Conservation (phyloP, 2,113 vertebrate species). For the Bubalus kerabau region DNA sequence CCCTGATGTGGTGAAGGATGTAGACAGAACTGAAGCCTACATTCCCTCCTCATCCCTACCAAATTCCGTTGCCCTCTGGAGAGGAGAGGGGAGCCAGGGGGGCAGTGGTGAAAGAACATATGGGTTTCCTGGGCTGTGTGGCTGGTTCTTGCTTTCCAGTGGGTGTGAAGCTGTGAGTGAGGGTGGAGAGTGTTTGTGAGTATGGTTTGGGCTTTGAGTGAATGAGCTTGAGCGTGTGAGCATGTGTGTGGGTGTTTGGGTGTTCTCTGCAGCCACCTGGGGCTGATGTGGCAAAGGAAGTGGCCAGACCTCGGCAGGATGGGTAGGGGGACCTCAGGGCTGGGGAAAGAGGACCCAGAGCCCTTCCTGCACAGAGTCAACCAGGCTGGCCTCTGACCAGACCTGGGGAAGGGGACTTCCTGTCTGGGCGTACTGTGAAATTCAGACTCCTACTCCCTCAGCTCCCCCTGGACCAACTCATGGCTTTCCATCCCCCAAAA, state of each 20-base stretch:
- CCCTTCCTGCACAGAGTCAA: not conserved
- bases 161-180: not conserved
- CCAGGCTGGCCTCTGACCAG: not conserved
- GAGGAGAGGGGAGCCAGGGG: rapidly evolving
- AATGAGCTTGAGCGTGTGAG: not conserved
- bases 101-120: not conserved
- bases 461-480: not conserved
- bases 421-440: not conserved
- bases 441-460: not conserved
- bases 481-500: not conserved
- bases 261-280: not conserved
- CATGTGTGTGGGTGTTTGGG: not conserved
- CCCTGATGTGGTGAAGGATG: not conserved
- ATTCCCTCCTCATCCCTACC: not conserved
- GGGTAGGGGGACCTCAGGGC: not conserved
- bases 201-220: not conserved
- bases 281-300: slow-evolving; percentile 6
- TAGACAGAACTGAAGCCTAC: not conserved
- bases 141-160: not conserved
- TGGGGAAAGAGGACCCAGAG: not conserved
- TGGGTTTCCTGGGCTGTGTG: not conserved
- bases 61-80: not conserved
- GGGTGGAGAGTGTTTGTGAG: not conserved
- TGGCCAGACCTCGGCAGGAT: not conserved
- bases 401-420: not conserved